Evolutionary conservation across 2,113 vertebrate species (phyloP).

Genomic region (Neogale vison): DNA sequence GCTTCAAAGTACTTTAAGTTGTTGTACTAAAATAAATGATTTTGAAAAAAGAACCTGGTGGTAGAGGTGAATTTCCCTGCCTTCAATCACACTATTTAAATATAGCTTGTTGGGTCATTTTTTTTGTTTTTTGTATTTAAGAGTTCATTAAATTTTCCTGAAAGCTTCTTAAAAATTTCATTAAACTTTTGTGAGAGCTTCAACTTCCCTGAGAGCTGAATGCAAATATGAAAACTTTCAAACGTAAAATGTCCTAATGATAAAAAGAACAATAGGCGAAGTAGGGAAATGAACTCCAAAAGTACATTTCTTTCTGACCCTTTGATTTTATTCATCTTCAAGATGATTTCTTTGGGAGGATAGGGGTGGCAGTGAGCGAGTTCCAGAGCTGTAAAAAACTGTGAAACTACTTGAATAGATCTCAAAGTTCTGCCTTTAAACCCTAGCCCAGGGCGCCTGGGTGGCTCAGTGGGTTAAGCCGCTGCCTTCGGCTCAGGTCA

Average conservation of each 20-base stretch:
- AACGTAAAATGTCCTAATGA: background rate
- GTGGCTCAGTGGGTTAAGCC: too few relatives aligned
- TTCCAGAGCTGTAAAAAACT: background rate
- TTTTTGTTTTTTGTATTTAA: background rate
- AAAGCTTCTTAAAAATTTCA: background rate
- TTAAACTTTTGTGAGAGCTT: slow-evolving; percentile 11
- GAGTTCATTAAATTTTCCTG: slow-evolving; percentile 20
- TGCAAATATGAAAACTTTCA: slow-evolving; percentile 25
- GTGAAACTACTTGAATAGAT: background rate
- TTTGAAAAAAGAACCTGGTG: background rate
- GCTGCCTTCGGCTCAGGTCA: too few relatives aligned
- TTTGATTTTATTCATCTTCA: background rate
- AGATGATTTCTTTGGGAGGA: background rate
- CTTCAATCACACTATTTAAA: slow-evolving; percentile 36
- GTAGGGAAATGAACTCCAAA: background rate
- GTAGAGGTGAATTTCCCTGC: background rate
- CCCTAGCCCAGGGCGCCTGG: too few relatives aligned
- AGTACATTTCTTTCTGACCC: background rate
- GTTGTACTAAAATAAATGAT: slow-evolving; percentile 14
- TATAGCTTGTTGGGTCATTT: background rate
- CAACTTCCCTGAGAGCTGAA: background rate
- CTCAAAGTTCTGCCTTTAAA: background rate
- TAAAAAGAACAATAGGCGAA: background rate
- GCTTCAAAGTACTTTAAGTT: slow-evolving; percentile 36
- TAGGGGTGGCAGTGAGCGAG: background rate